phyloP scores from a whole-genome alignment of 2,113 vertebrate genomes.

The Neogale vison region DNA sequence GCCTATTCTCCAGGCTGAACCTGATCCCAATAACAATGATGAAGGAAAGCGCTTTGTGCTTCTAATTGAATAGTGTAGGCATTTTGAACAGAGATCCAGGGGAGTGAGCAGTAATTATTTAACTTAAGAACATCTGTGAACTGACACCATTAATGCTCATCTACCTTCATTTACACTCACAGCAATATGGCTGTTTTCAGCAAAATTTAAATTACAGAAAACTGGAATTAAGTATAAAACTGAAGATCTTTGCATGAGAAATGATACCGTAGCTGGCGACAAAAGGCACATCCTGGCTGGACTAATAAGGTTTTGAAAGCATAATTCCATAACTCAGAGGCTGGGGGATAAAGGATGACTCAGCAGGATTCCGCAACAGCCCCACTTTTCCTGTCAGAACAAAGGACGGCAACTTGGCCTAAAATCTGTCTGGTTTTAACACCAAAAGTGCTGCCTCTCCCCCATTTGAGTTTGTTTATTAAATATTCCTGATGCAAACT shows the following conservation, averaged over 20 bases:
- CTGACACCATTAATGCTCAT: conserved; percentile 83
- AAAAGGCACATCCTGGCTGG: conserved; percentile 47
- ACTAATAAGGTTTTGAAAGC: conserved; percentile 65
- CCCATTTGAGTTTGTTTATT: background rate
- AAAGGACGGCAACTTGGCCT: background rate
- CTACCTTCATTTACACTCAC: conserved; percentile 82
- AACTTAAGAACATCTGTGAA: conserved; percentile 84
- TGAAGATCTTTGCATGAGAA: conserved; percentile 77
- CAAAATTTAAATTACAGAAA: conserved; percentile 81
- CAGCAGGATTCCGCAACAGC: conserved; percentile 28
- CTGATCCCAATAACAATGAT: conserved; percentile 68
- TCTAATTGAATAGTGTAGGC: conserved; percentile 79
- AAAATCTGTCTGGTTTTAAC: background rate
- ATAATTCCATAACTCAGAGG: conserved; percentile 65
- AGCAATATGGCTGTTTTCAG: conserved; percentile 83
- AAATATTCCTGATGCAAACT: background rate
- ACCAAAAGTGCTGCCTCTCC: background rate
- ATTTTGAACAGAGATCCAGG: conserved; percentile 78
- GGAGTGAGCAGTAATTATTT: conserved; percentile 79
- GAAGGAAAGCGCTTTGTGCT: conserved; percentile 68
- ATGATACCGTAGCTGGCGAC: conserved; percentile 51
- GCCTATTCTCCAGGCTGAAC: conserved; percentile 56
- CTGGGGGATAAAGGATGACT: conserved; percentile 47
- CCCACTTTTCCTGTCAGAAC: background rate
- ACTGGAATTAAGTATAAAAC: conserved; percentile 79